Evolutionary conservation across 2,888 invertebrate species (phyloP).

Genomic region (Hedychridium roseum): DNA sequence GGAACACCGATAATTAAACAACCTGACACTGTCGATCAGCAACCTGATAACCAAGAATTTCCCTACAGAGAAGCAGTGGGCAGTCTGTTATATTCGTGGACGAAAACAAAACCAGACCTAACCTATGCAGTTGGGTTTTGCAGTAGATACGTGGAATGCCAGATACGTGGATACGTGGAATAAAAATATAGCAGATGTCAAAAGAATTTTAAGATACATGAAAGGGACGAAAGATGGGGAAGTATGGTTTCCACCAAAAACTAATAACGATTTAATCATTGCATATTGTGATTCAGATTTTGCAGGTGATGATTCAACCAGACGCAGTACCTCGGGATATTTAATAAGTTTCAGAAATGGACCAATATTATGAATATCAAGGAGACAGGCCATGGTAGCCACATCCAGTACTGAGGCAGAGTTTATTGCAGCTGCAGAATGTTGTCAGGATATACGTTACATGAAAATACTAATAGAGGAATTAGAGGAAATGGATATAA

Average conservation of each 20-base stretch:
- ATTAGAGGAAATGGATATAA: background rate
- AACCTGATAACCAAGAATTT: background rate
- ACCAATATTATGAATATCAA: conserved; percentile 19
- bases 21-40: background rate
- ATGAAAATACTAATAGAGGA: background rate
- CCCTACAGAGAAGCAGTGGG: conserved; percentile 23
- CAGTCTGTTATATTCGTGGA: conserved; percentile 26
- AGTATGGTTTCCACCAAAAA: conserved; percentile 18
- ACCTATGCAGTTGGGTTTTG: background rate
- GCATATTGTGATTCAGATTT: conserved; percentile 33
- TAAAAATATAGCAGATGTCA: too few relatives aligned
- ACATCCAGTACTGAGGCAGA: conserved; percentile 19
- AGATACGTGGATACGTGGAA: conserved; percentile 19
- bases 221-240: conserved; percentile 25
- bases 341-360: conserved; percentile 20
- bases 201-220: conserved; percentile 34
- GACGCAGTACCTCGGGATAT: conserved; percentile 19
- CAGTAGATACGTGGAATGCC: background rate
- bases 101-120: conserved; percentile 26
- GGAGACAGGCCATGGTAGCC: conserved; percentile 25
- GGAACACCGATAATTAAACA: conserved; percentile 11
- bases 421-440: conserved; percentile 23
- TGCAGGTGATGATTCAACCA: conserved; percentile 6
- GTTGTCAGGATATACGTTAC: conserved; percentile 1
- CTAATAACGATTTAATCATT: conserved; percentile 10